These are phyloP conservation scores for Gymnocephalus cernua DNA, from an alignment of 2,113 vertebrate genomes.

Conservation along the genomic window DNA sequence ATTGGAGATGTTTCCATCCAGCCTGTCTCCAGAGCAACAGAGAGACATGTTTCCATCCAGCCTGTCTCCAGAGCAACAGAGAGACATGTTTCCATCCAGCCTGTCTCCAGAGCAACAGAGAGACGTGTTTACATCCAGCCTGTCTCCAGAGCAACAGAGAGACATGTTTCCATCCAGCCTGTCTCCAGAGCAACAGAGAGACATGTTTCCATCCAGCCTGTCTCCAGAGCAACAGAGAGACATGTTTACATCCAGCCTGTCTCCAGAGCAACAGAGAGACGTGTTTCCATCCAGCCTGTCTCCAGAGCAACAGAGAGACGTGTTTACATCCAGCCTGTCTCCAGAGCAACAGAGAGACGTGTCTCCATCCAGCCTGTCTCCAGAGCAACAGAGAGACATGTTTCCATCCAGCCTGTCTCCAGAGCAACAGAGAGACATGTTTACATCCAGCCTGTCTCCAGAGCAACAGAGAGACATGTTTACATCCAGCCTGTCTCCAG, in stretches of 20 bases:
- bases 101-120: conserved; percentile 79
- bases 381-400: conserved; percentile 77
- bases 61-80: conserved; percentile 79
- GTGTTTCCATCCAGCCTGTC: too few species aligned
- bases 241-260: too few species aligned
- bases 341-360: conserved; percentile 76
- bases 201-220: too few species aligned
- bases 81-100: too few species aligned
- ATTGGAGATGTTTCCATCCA: conserved; percentile 58
- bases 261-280: conserved; percentile 77
- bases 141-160: conserved; percentile 79
- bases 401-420: too few species aligned
- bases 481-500: too few species aligned
- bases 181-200: conserved; percentile 79
- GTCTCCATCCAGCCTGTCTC: too few species aligned
- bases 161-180: too few species aligned
- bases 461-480: conserved; percentile 79
- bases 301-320: conserved; percentile 75
- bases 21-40: conserved; percentile 79
- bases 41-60: too few species aligned
- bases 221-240: conserved; percentile 79
- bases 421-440: conserved; percentile 78
- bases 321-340: too few species aligned
- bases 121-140: too few species aligned
- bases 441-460: too few species aligned